Conservation (phyloP, 1,140 invertebrate species). For the Bradynema listronoti region DNA sequence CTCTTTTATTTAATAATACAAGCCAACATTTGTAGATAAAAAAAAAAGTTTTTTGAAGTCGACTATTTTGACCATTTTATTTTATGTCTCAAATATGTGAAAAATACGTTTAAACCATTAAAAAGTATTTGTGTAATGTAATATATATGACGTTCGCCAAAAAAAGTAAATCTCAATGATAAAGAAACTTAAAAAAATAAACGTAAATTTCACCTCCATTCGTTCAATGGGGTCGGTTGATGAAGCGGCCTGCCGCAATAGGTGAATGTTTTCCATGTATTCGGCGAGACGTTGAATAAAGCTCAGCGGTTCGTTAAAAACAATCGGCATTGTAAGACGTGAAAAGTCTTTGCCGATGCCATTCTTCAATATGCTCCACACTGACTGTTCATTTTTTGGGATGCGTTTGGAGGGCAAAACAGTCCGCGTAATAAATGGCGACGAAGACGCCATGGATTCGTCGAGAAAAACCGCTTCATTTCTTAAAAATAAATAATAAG, state of each 20-base stretch:
- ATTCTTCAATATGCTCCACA: slow-evolving; percentile 25
- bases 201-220: slow-evolving; percentile 65
- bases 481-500: no score
- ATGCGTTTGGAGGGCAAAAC: slow-evolving; percentile 5
- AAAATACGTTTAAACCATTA: not conserved
- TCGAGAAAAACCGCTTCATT: no score
- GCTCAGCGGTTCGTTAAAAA: slow-evolving; percentile 90
- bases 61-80: not conserved
- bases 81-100: not conserved
- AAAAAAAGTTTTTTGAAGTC: not conserved
- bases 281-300: slow-evolving; percentile 89
- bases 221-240: slow-evolving; percentile 72
- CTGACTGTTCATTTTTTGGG: slow-evolving; percentile 5
- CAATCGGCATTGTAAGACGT: slow-evolving; percentile 93
- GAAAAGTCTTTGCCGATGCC: slow-evolving; percentile 68
- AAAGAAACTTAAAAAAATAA: slow-evolving; percentile 16
- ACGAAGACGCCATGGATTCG: no score
- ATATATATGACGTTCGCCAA: no score
- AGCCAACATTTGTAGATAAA: not conserved
- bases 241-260: slow-evolving; percentile 71
- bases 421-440: not conserved
- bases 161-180: not conserved
- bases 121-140: slow-evolving; percentile 1
- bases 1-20: no score
- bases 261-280: slow-evolving; percentile 83